Conservation (phyloP, 2,113 vertebrate species). For the Chlamydotis undulata region DNA sequence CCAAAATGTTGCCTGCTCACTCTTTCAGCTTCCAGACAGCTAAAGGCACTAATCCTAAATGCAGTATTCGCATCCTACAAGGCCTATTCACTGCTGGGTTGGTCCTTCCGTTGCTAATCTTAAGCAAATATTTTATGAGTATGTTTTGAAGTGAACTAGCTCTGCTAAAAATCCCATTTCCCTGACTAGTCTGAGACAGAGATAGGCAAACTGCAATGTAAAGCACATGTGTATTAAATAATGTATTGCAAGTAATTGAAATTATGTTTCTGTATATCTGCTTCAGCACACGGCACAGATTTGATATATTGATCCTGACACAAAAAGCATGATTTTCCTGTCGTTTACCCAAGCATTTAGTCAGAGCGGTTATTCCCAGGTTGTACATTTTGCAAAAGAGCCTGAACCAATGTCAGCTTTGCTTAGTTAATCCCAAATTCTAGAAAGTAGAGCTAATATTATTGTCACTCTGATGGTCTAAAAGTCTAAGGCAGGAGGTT, state of each 20-base stretch:
- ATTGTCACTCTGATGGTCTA: neutral
- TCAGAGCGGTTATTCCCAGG: neutral
- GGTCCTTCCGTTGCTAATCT: neutral
- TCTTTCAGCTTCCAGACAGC: neutral
- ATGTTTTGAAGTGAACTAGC: conserved; percentile 1
- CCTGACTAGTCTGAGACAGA: neutral
- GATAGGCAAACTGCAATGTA: neutral
- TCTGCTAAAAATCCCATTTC: conserved; percentile 37
- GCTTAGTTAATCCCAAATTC: neutral
- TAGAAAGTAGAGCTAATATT: neutral
- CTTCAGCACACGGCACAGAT: neutral
- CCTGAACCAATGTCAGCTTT: neutral
- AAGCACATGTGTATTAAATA: conserved; percentile 42
- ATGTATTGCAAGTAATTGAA: conserved; percentile 32
- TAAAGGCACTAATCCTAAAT: neutral
- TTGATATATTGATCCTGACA: conserved; percentile 24
- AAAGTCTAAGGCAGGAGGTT: neutral
- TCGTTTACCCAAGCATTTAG: neutral
- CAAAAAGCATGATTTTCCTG: conserved; percentile 6
- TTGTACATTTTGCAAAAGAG: neutral
- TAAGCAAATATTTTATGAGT: conserved; percentile 39
- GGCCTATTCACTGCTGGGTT: neutral
- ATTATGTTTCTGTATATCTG: conserved; percentile 21
- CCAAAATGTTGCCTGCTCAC: neutral
- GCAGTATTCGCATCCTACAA: neutral